Conservation (phyloP, 2,113 vertebrate species). For the Enhydra lutris region DNA sequence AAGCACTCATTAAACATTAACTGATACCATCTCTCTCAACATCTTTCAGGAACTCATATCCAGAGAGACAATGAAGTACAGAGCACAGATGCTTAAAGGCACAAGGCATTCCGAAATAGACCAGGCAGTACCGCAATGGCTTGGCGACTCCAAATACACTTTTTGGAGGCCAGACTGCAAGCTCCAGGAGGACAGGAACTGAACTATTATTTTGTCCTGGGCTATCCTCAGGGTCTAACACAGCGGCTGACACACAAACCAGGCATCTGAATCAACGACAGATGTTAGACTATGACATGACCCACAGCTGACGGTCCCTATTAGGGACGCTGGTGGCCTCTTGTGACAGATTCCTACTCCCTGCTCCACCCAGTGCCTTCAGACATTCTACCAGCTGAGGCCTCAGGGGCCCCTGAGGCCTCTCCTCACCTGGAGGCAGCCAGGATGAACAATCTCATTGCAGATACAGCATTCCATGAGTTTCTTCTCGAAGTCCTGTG, state of each 20-base stretch:
- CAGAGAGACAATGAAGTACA: not conserved
- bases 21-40: not conserved
- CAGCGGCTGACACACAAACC: not conserved
- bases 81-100: not conserved
- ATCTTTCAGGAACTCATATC: not conserved
- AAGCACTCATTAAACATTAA: not conserved
- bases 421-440: constrained; percentile 91
- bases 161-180: not conserved
- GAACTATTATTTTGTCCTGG: not conserved
- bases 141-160: not conserved
- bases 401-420: not conserved
- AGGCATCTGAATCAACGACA: not conserved
- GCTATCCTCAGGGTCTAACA: not conserved
- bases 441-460: constrained; percentile 94
- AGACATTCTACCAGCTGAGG: not conserved
- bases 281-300: not conserved
- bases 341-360: not conserved
- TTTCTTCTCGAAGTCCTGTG: constrained; percentile 88
- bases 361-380: not conserved
- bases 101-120: not conserved
- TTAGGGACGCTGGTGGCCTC: not conserved
- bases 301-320: not conserved
- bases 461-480: constrained; percentile 99
- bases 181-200: not conserved
- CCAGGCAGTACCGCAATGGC: not conserved